Percentiles rank a stretch among this genome's conserved stretches.
Conservation (phyloP, 2,113 vertebrate species). For the Tonatia bakeri region DNA sequence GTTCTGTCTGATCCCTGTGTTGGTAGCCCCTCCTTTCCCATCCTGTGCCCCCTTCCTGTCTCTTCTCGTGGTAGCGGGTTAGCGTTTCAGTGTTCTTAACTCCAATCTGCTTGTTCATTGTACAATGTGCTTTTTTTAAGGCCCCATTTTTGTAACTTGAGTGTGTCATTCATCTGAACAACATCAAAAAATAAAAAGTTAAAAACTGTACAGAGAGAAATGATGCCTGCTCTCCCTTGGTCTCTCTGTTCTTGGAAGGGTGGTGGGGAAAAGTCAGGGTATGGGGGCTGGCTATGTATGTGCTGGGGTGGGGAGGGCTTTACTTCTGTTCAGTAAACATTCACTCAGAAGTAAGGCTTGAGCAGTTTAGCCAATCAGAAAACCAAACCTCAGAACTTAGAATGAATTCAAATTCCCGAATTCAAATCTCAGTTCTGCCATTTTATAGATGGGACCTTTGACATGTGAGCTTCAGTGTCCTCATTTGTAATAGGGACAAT, state of each 20-base stretch:
- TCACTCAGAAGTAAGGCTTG: background rate
- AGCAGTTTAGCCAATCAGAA: background rate
- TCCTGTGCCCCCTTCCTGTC: slow-evolving; percentile 43
- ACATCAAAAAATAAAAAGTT: slow-evolving; percentile 76
- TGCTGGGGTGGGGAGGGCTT: background rate
- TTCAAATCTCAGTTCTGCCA: background rate
- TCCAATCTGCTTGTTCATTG: slow-evolving; percentile 78
- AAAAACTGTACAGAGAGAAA: slow-evolving; percentile 77
- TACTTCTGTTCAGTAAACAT: background rate
- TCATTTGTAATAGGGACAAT: background rate
- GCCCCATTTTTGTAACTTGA: slow-evolving; percentile 77
- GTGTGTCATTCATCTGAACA: slow-evolving; percentile 78
- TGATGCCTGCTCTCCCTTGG: slow-evolving; percentile 10
- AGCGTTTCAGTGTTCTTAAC: slow-evolving; percentile 76
- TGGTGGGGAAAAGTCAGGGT: background rate
- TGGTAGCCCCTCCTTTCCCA: slow-evolving; percentile 44
- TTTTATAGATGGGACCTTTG: background rate
- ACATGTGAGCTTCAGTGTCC: background rate
- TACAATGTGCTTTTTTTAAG: slow-evolving; percentile 79
- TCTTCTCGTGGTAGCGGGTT: slow-evolving; percentile 77
- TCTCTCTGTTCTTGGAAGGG: slow-evolving; percentile 28
- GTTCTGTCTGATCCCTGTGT: slow-evolving; percentile 63
- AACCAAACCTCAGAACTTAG: background rate
- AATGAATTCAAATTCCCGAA: slow-evolving; percentile 23
- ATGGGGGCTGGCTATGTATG: no score